phyloP scores from a whole-genome alignment of 23 tunicate species.

The Aplidium turbinatum region DNA sequence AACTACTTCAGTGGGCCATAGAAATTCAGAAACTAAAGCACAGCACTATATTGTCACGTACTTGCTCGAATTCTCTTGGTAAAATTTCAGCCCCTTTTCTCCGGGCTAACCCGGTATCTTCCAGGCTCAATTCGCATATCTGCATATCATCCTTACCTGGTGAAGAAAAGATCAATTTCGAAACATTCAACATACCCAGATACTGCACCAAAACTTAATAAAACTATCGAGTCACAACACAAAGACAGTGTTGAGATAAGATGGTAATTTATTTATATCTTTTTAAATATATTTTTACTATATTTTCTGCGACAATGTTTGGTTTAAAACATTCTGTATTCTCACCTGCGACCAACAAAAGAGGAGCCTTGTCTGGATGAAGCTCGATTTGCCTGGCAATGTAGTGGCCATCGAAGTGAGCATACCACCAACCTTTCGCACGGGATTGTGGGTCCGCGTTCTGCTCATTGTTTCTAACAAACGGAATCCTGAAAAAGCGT shows the following conservation, averaged over 20 bases:
- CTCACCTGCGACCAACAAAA: conserved; percentile 86
- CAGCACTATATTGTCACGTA: too few species aligned
- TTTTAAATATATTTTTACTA: too few species aligned
- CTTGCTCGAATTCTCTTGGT: conserved; percentile 87
- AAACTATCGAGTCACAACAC: too few species aligned
- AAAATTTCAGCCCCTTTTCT: conserved; percentile 95
- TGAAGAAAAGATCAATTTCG: too few species aligned
- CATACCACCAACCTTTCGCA: conserved; percentile 98
- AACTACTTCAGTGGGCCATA: too few species aligned
- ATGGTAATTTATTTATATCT: too few species aligned
- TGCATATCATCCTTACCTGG: conserved; percentile 96
- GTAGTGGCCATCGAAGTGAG: conserved; percentile 96
- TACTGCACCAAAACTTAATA: too few species aligned
- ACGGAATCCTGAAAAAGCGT: conserved; percentile 92
- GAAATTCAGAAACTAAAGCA: too few species aligned
- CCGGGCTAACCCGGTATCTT: conserved; percentile 85
- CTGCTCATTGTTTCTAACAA: conserved; percentile 63
- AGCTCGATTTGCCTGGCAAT: conserved; percentile 98
- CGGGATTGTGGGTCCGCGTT: conserved; percentile 37
- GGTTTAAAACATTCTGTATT: too few species aligned
- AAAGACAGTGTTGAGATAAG: too few species aligned
- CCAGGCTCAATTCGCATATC: conserved; percentile 86
- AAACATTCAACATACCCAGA: too few species aligned
- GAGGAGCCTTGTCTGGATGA: conserved; percentile 88
- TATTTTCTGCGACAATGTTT: too few species aligned